Percentiles rank a stretch among this genome's conserved stretches.
phyloP scores from a whole-genome alignment of 1,140 invertebrate species.

The Meloidogyne hapla region DNA sequence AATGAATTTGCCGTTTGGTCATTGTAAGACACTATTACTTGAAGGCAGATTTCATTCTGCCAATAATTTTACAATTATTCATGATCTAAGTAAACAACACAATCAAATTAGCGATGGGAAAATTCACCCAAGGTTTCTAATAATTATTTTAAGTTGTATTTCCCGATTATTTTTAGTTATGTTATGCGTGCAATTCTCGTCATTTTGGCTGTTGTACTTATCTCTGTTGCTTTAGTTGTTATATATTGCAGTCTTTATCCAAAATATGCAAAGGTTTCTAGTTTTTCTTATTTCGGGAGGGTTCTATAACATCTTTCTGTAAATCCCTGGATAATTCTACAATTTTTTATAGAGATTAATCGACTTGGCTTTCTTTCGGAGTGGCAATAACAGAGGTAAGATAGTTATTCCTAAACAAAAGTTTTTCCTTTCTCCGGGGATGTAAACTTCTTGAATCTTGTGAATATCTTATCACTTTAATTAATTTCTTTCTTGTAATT shows the following conservation, averaged over 20 bases:
- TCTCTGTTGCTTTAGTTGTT: not conserved
- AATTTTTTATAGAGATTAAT: not conserved
- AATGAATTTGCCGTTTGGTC: conserved; percentile 2
- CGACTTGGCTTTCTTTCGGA: not conserved
- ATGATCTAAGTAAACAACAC: conserved; percentile 4
- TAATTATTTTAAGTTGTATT: not conserved
- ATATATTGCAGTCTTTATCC: conserved; percentile 23
- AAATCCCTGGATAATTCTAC: not conserved
- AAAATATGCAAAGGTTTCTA: conserved; percentile 22
- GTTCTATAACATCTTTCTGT: no score
- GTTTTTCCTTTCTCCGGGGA: not conserved
- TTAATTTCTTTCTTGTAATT: not conserved
- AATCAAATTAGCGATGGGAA: conserved; percentile 5
- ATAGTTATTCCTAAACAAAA: no score
- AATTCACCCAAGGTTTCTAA: conserved; percentile 1
- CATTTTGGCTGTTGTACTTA: conserved; percentile 10
- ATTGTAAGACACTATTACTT: conserved; percentile 1
- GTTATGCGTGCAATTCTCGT: conserved; percentile 18
- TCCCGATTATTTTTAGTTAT: conserved; percentile 3
- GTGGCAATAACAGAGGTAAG: not conserved
- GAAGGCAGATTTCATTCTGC: not conserved
- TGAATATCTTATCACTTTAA: no score
- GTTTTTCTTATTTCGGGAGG: no score
- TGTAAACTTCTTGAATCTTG: no score
- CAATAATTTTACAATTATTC: not conserved